A percentile compares a stretch with the other conserved stretches of the same genome.
Evolutionary conservation across 2,888 invertebrate species (phyloP).

Genomic region (Torymus tubicola): DNA sequence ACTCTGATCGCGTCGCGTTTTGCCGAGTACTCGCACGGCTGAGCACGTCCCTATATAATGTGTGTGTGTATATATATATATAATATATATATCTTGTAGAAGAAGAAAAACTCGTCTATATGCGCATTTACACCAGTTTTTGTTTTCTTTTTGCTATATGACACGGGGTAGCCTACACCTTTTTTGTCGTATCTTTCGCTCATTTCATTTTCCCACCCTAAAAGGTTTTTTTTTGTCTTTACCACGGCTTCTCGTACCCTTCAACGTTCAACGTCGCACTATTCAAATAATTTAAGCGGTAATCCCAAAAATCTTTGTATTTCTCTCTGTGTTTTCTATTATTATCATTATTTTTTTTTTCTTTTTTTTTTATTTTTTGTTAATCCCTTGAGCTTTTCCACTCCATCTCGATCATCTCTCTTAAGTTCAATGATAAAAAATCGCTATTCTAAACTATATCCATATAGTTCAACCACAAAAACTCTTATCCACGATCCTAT

Average conservation of each 20-base stretch:
- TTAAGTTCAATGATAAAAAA: slow-evolving; percentile 55
- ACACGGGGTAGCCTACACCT: slow-evolving; percentile 42
- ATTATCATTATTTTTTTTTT: slow-evolving; percentile 36
- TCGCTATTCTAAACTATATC: slow-evolving; percentile 73
- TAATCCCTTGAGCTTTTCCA: slow-evolving; percentile 27
- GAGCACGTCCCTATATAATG: slow-evolving; percentile 58
- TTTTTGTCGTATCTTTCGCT: neutral
- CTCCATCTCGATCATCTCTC: slow-evolving; percentile 14
- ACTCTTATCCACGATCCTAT: slow-evolving; percentile 60
- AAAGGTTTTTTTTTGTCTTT: slow-evolving; percentile 1
- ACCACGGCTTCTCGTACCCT: slow-evolving; percentile 5
- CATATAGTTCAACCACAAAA: slow-evolving; percentile 75
- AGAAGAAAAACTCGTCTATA: slow-evolving; percentile 48
- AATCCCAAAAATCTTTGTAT: slow-evolving; percentile 62
- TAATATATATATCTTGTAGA: slow-evolving; percentile 54
- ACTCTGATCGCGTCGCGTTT: slow-evolving; percentile 49
- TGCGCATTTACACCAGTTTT: slow-evolving; percentile 24
- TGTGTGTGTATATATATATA: slow-evolving; percentile 58
- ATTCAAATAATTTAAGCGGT: slow-evolving; percentile 60
- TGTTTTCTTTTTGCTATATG: slow-evolving; percentile 21
- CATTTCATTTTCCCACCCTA: neutral
- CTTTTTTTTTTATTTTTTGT: slow-evolving; percentile 22
- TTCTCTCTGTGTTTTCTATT: slow-evolving; percentile 15
- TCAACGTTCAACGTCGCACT: slow-evolving; percentile 57
- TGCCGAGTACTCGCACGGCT: slow-evolving; percentile 49